Conservation (phyloP, 2,113 vertebrate species). For the Solenodon paradoxus region DNA sequence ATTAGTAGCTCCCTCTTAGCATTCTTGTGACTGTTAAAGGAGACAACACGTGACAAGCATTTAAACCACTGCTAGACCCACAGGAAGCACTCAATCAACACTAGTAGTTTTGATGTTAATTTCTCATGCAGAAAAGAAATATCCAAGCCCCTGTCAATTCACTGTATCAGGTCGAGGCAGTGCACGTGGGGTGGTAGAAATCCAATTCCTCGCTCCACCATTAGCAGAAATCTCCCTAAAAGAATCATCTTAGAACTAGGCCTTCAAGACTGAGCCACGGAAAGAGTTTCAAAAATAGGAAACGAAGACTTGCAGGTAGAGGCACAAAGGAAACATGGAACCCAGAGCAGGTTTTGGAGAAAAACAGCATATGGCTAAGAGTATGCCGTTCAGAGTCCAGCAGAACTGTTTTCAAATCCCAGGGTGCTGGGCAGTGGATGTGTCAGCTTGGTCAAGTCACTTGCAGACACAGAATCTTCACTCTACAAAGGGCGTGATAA, state of each 20-base stretch:
- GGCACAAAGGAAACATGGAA: not conserved
- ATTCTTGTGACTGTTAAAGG: not conserved
- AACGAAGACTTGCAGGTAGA: not conserved
- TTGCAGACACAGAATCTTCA: not conserved
- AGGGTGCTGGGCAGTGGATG: not conserved
- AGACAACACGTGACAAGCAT: not conserved
- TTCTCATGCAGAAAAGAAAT: not conserved
- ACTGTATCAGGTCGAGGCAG: not conserved
- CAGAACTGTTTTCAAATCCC: not conserved
- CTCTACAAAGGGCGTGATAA: not conserved
- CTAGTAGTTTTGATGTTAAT: not conserved
- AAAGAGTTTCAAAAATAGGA: conserved; percentile 18
- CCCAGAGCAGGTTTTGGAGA: conserved; percentile 14
- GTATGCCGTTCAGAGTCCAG: not conserved
- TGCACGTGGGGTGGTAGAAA: not conserved
- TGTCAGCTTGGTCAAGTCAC: not conserved
- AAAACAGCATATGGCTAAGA: not conserved
- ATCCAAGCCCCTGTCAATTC: not conserved
- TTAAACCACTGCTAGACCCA: not conserved
- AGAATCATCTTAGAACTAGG: not conserved
- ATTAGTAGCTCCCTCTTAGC: not conserved
- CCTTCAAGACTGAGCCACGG: not conserved
- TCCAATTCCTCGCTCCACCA: not conserved
- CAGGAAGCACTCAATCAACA: not conserved
- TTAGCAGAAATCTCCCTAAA: not conserved